Evolutionary conservation across 2,797 vertebrate genomes (phyloP), one percentile per base, ranked within the genome.

Genomic region (Carapus acus): DNA sequence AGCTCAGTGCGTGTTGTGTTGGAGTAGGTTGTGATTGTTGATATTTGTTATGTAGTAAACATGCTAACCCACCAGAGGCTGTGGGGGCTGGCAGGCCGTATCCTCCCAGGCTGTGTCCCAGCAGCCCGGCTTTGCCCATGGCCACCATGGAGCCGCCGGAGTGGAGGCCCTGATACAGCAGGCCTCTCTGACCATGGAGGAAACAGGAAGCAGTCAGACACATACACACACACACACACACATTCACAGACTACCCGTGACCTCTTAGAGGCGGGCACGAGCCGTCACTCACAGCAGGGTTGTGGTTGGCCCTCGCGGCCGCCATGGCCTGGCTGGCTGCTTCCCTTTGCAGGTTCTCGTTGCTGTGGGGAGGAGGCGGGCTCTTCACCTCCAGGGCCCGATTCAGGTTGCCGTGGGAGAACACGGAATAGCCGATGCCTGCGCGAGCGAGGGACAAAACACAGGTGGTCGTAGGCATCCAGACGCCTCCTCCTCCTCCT

Each of bases 341-440:
- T 0, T 94, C 91, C 0, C 80, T 71, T 1, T 90, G 84, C 17
- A 88, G 73, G 41, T 79, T 85, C 0, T 94, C 92, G 0, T 76
- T 21, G 12, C 86, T 81, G 78, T 91, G 73, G 69, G 91, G 88
- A 0, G 92, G 89, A 0, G 92, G 89, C 0, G 91, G 86, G 0
- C 85, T 92, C 76, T 91, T 96, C 86, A 88, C 88, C 55, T 91
- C 81, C 85, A 91, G 63, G 7, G 84, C 70, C 50, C 88, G 80
- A 58, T 79, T 88, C 49, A 93, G 85, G 81, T 86, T 87, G 62
- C 86, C 71, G 0, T 90, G 72, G 0, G 93, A 85, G 83, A 93
- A 91, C 69, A 94, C 74, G 0, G 92, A 88, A 79, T 92, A 93
- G 63, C 89, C 77, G 1, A 92, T 80, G 53, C 91, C 94, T 93